Evolutionary conservation across 2,888 invertebrate species (phyloP).

Genomic region (Drosophila pseudotalamancana): DNA sequence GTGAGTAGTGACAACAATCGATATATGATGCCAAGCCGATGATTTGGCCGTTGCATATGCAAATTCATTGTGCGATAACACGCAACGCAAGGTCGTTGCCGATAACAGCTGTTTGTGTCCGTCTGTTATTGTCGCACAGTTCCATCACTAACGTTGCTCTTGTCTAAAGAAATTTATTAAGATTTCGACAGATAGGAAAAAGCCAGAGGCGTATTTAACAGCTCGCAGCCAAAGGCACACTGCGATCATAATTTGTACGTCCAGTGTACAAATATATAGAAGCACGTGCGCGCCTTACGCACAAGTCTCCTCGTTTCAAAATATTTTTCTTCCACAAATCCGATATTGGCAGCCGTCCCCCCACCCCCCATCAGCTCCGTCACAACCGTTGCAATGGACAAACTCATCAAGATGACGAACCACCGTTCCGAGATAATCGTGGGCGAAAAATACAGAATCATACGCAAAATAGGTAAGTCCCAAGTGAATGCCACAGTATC

Average conservation of each 20-base stretch:
- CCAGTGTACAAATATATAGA: constrained; percentile 15
- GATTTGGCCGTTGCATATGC: constrained; percentile 14
- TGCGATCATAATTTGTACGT: constrained; percentile 4
- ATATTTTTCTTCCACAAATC: constrained; percentile 18
- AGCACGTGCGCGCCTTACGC: constrained; percentile 4
- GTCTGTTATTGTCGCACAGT: constrained; percentile 37
- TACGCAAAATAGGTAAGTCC: constrained; percentile 94
- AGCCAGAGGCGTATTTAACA: neutral
- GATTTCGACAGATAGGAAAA: constrained; percentile 20
- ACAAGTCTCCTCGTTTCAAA: constrained; percentile 4
- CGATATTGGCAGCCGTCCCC: constrained; percentile 15
- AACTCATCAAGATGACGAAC: constrained; percentile 71
- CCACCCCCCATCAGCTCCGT: constrained; percentile 4
- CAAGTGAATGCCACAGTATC: neutral
- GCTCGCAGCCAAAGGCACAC: constrained; percentile 3
- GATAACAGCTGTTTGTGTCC: constrained; percentile 45
- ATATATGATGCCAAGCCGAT: neutral
- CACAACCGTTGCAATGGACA: constrained; percentile 24
- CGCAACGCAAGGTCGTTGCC: constrained; percentile 38
- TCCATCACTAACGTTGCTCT: constrained; percentile 37
- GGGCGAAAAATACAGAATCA: constrained; percentile 96
- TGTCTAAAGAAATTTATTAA: constrained; percentile 30
- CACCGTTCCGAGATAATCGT: constrained; percentile 89
- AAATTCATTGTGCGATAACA: constrained; percentile 41
- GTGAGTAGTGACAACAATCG: neutral